These are phyloP conservation scores for Anabacerthia variegaticeps DNA, from an alignment of 2,797 vertebrate species.

Conservation along the genomic window DNA sequence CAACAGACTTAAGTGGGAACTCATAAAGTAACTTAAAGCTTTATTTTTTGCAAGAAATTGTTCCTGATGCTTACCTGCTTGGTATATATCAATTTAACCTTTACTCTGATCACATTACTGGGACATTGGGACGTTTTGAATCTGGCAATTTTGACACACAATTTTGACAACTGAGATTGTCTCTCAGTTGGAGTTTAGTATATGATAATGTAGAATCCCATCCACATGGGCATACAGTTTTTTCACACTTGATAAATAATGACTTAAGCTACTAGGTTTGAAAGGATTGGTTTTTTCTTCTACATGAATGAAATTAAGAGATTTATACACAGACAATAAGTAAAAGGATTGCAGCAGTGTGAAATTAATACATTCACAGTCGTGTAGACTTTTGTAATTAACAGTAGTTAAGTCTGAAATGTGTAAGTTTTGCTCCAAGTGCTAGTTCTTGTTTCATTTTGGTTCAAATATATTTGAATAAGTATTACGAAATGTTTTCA, in stretches of 20 bases:
- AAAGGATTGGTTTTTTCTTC: neutral
- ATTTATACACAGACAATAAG: neutral
- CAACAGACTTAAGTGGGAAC: neutral
- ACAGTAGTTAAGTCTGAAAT: neutral
- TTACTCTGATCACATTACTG: neutral
- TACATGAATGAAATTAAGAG: neutral
- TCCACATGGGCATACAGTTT: neutral
- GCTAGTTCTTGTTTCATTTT: neutral
- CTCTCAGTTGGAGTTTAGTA: neutral
- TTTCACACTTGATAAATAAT: neutral
- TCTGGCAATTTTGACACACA: neutral
- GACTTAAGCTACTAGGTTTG: neutral
- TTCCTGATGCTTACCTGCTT: neutral
- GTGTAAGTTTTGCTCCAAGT: neutral
- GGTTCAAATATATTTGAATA: neutral
- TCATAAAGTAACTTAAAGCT: neutral
- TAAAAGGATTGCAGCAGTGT: neutral
- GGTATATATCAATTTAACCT: neutral
- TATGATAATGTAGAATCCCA: neutral
- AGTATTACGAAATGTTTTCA: slow-evolving; percentile 1
- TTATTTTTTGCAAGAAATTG: neutral
- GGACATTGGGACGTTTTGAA: neutral
- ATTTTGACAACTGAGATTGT: neutral
- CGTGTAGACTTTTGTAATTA: neutral
- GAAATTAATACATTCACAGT: neutral